Evolutionary conservation across 2,797 vertebrate genomes (phyloP), one percentile per base, ranked within the genome.

Genomic region (Sternarchorhynchus goeldii): DNA sequence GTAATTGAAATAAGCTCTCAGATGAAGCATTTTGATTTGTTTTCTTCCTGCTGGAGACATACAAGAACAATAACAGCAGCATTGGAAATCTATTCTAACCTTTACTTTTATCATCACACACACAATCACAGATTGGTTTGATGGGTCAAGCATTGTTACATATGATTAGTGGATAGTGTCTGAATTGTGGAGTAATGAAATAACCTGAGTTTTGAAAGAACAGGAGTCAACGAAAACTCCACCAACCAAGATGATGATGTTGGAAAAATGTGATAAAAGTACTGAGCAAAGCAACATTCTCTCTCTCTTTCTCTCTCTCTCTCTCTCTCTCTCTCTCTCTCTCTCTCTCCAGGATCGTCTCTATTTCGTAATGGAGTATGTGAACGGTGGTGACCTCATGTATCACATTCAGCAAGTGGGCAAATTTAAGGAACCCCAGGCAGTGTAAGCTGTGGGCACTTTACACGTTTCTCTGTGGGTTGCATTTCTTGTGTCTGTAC

Each of bases 301-400:
- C 41, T 45, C 41, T 71, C 50, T 75, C 39, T 20, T 31, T 32
- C n/a, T 55, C 73, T 12, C 7, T 6, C 62, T 60, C 73, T 25
- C 55, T 66, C 41, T 74, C 63, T 59, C 16, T 72, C 31, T 56
- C 32, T 53, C 68, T 67, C 57, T 53, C 53, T 64, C 41, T 84
- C n/a, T 84, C 2, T 72, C 6, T 78, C 14, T 72, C 5, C 80
- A 99, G 97, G 97, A 99, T 83, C 96, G 97, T 5, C 93, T 99
- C 63, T 99, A 98, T 90, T 99, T 99, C 65, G 97, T 98, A 80
- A 99, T 99, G 97, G 97, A 99, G 73, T 99, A 96, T 5, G 96
- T 99, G 86, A 99, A 94, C 1, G 97, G 97, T 0, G 97, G 97
- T 64, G 97, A 99, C 84, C 95, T 99, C 85, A 99, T 99, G 97